Percentiles rank a stretch among this genome's conserved stretches.
These are phyloP conservation scores for Stigmatopora nigra DNA, from an alignment of 2,113 vertebrate species.

Conservation along the genomic window DNA sequence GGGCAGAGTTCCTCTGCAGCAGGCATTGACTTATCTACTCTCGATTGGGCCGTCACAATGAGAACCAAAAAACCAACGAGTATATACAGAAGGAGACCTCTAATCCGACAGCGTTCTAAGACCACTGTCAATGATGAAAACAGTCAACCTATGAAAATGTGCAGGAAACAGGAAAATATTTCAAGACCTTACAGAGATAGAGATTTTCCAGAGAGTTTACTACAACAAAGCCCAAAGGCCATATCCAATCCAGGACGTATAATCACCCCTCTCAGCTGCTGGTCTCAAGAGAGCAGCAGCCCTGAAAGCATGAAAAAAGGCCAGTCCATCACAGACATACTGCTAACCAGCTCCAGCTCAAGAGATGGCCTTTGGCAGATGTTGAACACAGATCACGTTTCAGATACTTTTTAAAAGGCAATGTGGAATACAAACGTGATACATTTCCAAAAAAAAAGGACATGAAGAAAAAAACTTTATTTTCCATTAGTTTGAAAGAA, in stretches of 20 bases:
- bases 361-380: slow-evolving; percentile 57
- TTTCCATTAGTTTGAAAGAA: background rate
- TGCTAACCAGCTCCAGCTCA: slow-evolving; percentile 17
- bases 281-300: slow-evolving; percentile 59
- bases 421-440: background rate
- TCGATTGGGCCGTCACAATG: background rate
- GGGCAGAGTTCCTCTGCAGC: background rate
- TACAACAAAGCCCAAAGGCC: background rate
- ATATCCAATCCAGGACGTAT: slow-evolving; percentile 19
- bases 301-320: slow-evolving; percentile 23
- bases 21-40: background rate
- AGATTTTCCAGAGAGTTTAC: background rate
- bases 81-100: slow-evolving; percentile 44
- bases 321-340: slow-evolving; percentile 28
- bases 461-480: background rate
- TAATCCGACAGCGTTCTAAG: slow-evolving; percentile 42
- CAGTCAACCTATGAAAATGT: background rate
- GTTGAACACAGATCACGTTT: slow-evolving; percentile 56
- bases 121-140: slow-evolving; percentile 34
- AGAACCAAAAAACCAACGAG: slow-evolving; percentile 19
- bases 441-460: background rate
- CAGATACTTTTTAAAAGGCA: slow-evolving; percentile 25
- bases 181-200: slow-evolving; percentile 10
- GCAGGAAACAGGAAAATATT: slow-evolving; percentile 16
- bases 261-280: slow-evolving; percentile 49